Conservation (phyloP, 1,140 invertebrate genomes). For the Zaprionus davidi region DNA sequence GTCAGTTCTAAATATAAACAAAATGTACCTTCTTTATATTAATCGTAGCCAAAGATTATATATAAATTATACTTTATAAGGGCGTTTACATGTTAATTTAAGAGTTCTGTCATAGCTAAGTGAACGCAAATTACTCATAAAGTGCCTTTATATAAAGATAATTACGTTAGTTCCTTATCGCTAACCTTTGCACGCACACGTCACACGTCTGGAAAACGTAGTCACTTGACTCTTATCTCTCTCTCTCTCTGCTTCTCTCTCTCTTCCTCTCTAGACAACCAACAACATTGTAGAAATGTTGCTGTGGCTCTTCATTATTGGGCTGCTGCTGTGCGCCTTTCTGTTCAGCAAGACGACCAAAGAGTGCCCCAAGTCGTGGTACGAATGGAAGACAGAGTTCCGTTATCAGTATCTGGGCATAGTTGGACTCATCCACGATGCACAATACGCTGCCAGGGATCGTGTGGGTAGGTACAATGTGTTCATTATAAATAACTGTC, state of each 20-base stretch:
- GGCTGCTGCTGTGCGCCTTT: conserved; percentile 61
- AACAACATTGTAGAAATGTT: conserved; percentile 39
- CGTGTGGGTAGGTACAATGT: conserved; percentile 85
- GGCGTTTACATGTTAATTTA: too few relatives aligned
- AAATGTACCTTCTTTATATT: too few relatives aligned
- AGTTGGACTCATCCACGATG: conserved; percentile 85
- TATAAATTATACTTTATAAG: too few relatives aligned
- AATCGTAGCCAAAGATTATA: too few relatives aligned
- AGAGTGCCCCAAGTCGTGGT: conserved; percentile 78
- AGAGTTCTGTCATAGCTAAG: background rate
- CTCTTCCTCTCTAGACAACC: conserved; percentile 15
- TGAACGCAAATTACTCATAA: background rate
- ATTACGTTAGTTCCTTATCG: background rate
- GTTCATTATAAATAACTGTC: conserved; percentile 27
- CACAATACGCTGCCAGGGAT: conserved; percentile 84
- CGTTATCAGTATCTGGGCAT: conserved; percentile 86
- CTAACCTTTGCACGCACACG: conserved; percentile 20
- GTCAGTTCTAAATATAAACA: too few relatives aligned
- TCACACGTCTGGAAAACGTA: background rate
- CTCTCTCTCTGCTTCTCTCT: background rate
- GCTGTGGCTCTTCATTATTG: conserved; percentile 48
- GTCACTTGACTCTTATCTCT: conserved; percentile 24
- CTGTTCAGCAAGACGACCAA: conserved; percentile 80
- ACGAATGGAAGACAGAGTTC: conserved; percentile 85
- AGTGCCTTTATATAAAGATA: background rate